Percentiles rank a stretch among this genome's conserved stretches.
Evolutionary conservation across 2,113 vertebrate species (phyloP).

Genomic region (Chaetodon trifascialis): DNA sequence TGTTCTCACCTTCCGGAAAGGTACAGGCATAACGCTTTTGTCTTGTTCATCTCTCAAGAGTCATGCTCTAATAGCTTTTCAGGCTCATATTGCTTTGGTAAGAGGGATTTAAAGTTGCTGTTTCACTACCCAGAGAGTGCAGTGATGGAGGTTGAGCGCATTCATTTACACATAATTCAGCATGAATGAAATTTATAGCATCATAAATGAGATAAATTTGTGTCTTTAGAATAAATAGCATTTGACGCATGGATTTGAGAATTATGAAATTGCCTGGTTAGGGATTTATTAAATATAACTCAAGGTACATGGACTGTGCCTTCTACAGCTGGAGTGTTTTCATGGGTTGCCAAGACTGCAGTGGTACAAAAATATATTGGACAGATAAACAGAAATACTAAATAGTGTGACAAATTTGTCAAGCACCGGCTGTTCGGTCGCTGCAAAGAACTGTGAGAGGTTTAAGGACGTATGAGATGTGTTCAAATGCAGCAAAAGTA

Average conservation of each 20-base stretch:
- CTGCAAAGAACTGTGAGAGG: constrained; percentile 26
- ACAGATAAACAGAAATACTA: constrained; percentile 54
- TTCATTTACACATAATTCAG: constrained; percentile 62
- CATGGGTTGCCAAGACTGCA: constrained; percentile 61
- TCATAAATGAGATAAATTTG: constrained; percentile 56
- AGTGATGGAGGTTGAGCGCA: constrained; percentile 35
- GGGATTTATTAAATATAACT: constrained; percentile 72
- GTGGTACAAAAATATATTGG: constrained; percentile 51
- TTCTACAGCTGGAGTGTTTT: constrained; percentile 53
- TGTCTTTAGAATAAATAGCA: constrained; percentile 60
- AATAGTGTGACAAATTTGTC: constrained; percentile 47
- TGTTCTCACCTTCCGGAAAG: constrained; percentile 69
- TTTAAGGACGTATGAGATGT: constrained; percentile 37
- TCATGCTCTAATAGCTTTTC: constrained; percentile 76
- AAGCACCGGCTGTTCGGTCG: constrained; percentile 24
- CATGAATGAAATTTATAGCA: constrained; percentile 50
- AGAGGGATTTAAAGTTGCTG: constrained; percentile 72
- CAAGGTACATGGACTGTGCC: constrained; percentile 57
- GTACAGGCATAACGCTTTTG: constrained; percentile 62
- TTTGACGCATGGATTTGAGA: constrained; percentile 59
- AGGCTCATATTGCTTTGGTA: constrained; percentile 60
- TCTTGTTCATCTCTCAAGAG: constrained; percentile 73
- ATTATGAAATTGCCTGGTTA: constrained; percentile 62
- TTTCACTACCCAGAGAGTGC: constrained; percentile 40
- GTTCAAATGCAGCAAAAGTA: constrained; percentile 1